Base-by-base conservation (phyloP, 2,888 invertebrate species). In the Tenthredo distinguenda region DNA sequence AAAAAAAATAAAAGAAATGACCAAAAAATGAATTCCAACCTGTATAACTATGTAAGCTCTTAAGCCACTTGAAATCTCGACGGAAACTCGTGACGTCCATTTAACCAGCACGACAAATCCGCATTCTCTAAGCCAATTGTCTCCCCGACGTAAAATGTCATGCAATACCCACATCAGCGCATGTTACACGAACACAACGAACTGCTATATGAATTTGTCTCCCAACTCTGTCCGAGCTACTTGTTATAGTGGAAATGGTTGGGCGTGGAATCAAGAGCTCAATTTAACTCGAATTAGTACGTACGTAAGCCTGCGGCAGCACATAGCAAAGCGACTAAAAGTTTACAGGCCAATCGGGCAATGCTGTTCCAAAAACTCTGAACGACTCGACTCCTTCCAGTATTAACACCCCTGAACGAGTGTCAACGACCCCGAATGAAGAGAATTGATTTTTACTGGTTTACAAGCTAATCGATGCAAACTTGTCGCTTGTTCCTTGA, bases 221-320 rank as follows among this genome's bases (percentile, higher is more conserved):
- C 12, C 62, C 9, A 12, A 21, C 62, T 62, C 26, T 12, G 26
- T 26, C 9, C 62, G 62, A 62, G 62, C 47, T 47, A 12, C 12
- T 47, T 12, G 9, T 21, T 62, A 21, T 26, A 26, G 10, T 26
- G 12, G 26, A 26, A 10, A 21, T 12, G 26, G 26, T 62, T 21
- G 12, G 26, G 1, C 62, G 26, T 62, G 62, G 62, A 62, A 62
- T 62, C 4, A 62, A 62, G 62, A 62, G 62, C 62, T 62, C 62
- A 62, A 62, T 62, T 62, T 62, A 62, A 62, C 62, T 62, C 26
- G 62, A 62, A 62, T 62, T 62, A 62, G 62, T 62, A 21, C 62
- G 7, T 26, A 62, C 26, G 15, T 15, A 47, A 2, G 62, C 26
- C 62, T 62, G 62, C 12, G 4, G 10, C 62, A 62, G 12, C 26